Percentiles rank a stretch among this genome's conserved stretches.
These are phyloP conservation scores for Heliconius charithonia DNA, from an alignment of 2,888 invertebrate genomes.

Conservation along the genomic window DNA sequence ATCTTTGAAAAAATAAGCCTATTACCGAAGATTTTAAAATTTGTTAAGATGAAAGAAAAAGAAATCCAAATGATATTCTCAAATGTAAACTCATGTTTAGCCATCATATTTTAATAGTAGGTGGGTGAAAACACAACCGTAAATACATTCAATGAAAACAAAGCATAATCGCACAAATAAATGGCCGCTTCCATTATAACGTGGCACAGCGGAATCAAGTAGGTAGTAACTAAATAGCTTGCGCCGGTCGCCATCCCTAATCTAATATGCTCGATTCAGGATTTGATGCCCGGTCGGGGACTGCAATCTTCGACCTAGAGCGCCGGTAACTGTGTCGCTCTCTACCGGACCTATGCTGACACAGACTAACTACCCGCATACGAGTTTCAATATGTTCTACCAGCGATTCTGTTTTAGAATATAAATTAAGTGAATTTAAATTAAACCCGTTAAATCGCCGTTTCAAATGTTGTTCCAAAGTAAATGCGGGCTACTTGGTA, in stretches of 20 bases:
- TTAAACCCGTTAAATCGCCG: slow-evolving; percentile 42
- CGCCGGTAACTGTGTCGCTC: slow-evolving; percentile 55
- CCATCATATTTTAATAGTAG: slow-evolving; percentile 24
- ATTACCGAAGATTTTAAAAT: background rate
- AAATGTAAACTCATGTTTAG: background rate
- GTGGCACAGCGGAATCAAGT: slow-evolving; percentile 58
- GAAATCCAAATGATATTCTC: background rate
- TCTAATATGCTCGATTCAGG: slow-evolving; percentile 70
- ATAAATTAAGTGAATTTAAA: slow-evolving; percentile 55
- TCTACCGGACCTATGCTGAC: slow-evolving; percentile 61
- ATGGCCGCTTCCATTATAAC: slow-evolving; percentile 39
- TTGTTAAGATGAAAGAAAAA: too few relatives aligned
- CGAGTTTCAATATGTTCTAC: slow-evolving; percentile 57
- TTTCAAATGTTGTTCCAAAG: slow-evolving; percentile 46
- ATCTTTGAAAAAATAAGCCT: background rate
- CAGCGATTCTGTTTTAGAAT: slow-evolving; percentile 56
- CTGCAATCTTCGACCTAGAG: slow-evolving; percentile 66
- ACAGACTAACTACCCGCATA: slow-evolving; percentile 52
- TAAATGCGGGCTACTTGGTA: slow-evolving; percentile 48
- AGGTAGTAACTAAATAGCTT: slow-evolving; percentile 67
- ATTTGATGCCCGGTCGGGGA: slow-evolving; percentile 53
- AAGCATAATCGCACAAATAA: slow-evolving; percentile 43
- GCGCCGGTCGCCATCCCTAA: slow-evolving; percentile 67
- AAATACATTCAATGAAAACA: slow-evolving; percentile 38
- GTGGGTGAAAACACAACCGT: slow-evolving; percentile 4